Evolutionary conservation across 2,888 invertebrate species (phyloP).

Genomic region (Drosophila lutescens): DNA sequence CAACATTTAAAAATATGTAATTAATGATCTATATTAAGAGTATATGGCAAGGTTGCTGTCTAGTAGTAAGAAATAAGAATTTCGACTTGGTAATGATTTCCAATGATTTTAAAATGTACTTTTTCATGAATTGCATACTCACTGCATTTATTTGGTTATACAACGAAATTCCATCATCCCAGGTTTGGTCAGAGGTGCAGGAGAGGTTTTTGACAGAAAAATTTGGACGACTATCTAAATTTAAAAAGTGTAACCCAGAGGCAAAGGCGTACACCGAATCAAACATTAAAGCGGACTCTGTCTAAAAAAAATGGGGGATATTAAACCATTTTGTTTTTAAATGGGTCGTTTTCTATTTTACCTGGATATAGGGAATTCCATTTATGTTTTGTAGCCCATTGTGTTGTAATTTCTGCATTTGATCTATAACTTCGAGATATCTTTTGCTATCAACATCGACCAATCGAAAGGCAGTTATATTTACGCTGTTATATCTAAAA

Average conservation of each 20-base stretch:
- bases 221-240: constrained; percentile 89
- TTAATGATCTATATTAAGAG: background rate
- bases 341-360: constrained; percentile 69
- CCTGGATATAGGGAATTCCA: constrained; percentile 88
- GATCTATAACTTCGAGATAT: constrained; percentile 90
- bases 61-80: no score
- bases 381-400: constrained; percentile 90
- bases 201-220: constrained; percentile 90
- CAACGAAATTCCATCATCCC: constrained; percentile 91
- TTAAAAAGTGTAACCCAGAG: constrained; percentile 87
- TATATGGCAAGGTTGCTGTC: no score
- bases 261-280: constrained; percentile 94
- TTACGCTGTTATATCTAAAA: constrained; percentile 96
- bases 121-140: background rate
- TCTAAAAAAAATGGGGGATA: constrained; percentile 85
- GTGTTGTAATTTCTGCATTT: constrained; percentile 95
- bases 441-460: constrained; percentile 92
- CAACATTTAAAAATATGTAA: background rate
- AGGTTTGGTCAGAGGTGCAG: constrained; percentile 91
- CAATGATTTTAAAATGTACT: no score
- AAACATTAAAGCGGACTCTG: constrained; percentile 93
- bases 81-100: no score
- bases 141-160: constrained; percentile 88
- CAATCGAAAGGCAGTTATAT: constrained; percentile 96
- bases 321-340: background rate